Percentiles rank a stretch among this genome's conserved stretches.
phyloP scores from a whole-genome alignment of 2,113 vertebrate genomes.

The Psittacula cyanocephala region DNA sequence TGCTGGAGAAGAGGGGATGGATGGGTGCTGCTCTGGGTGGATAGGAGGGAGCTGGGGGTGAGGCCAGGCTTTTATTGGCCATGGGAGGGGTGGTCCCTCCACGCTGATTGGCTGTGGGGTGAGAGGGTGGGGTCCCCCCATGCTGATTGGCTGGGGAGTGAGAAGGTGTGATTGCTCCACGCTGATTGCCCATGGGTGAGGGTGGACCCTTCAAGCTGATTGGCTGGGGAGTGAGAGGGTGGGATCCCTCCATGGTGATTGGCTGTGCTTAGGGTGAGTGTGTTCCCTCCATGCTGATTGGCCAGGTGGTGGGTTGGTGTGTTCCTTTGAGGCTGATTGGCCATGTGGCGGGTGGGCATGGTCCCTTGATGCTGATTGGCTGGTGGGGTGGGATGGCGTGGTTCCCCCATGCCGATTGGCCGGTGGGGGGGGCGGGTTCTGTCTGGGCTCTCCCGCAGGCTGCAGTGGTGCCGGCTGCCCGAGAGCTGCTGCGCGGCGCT shows the following conservation, averaged over 20 bases:
- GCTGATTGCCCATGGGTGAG: not conserved
- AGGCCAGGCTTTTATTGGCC: too few relatives aligned
- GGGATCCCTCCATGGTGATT: not conserved
- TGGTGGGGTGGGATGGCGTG: not conserved
- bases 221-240: not conserved
- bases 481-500: not conserved
- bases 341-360: not conserved
- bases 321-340: not conserved
- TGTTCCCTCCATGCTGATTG: not conserved
- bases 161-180: not conserved
- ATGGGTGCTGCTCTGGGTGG: not conserved
- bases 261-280: too few relatives aligned
- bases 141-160: not conserved
- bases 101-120: too few relatives aligned
- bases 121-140: not conserved
- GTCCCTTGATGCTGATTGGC: not conserved
- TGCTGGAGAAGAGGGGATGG: accelerated
- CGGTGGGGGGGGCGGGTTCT: too few relatives aligned
- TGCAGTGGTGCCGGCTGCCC: not conserved
- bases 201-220: too few relatives aligned
- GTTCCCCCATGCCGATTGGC: not conserved
- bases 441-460: not conserved
- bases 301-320: not conserved
- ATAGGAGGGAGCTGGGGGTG: too few relatives aligned
- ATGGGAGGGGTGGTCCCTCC: not conserved